Conservation (phyloP, 2,797 vertebrate species). For the Enteromius trimaculatus region DNA sequence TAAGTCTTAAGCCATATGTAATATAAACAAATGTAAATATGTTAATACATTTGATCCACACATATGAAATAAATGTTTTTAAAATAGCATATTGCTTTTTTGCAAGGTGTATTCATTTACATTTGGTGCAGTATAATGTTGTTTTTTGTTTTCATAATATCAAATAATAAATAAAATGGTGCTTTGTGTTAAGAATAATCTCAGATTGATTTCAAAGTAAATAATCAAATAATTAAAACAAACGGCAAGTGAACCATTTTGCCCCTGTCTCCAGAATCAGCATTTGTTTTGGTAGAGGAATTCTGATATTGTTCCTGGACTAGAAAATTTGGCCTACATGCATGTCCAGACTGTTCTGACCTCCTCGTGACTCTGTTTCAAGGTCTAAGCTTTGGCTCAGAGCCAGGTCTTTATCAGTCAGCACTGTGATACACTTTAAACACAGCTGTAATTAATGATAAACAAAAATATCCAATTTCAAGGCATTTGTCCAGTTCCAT, state of each 20-base stretch:
- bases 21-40: not conserved
- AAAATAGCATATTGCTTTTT: too few species aligned
- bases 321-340: conserved; percentile 23
- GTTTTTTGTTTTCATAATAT: not conserved
- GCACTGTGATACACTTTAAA: conserved; percentile 11
- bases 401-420: conserved; percentile 40
- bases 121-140: not conserved
- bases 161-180: not conserved
- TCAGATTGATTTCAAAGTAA: not conserved
- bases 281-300: conserved; percentile 3
- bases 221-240: not conserved
- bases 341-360: conserved; percentile 42
- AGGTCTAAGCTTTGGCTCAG: conserved; percentile 28
- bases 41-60: not conserved
- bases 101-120: not conserved
- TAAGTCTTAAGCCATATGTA: not conserved
- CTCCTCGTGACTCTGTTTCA: conserved; percentile 27
- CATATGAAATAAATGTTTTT: not conserved
- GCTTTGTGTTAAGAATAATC: not conserved
- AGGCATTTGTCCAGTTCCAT: conserved; percentile 19
- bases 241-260: not conserved
- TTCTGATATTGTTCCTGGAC: conserved; percentile 6
- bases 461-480: conserved; percentile 2
- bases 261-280: not conserved
- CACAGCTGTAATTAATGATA: conserved; percentile 27